phyloP scores from a whole-genome alignment of 2,888 invertebrate genomes.

The Yponomeuta evonymella region DNA sequence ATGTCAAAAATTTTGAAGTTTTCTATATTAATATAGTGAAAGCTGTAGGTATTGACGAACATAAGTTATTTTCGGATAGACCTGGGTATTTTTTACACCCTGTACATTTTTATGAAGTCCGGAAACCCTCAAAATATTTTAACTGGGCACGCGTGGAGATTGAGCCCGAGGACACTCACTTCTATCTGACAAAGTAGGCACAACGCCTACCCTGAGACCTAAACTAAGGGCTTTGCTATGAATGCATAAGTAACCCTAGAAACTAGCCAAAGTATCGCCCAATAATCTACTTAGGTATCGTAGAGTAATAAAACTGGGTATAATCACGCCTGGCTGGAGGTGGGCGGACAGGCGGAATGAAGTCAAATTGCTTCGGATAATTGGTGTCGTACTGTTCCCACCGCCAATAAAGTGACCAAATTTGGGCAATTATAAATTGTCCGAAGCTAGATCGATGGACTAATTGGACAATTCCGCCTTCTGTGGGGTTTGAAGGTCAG shows the following conservation, averaged over 20 bases:
- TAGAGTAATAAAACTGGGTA: constrained; percentile 10
- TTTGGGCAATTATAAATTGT: constrained; percentile 30
- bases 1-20: no score
- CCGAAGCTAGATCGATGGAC: constrained; percentile 21
- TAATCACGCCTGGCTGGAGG: constrained; percentile 20
- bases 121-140: no score
- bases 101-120: no score
- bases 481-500: background rate
- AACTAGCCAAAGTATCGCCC: background rate
- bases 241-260: background rate
- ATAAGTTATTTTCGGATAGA: no score
- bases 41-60: no score
- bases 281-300: background rate
- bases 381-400: constrained; percentile 27
- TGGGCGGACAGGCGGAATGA: constrained; percentile 36
- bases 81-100: no score
- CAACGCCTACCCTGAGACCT: no score
- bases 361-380: constrained; percentile 33
- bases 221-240: no score
- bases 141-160: no score
- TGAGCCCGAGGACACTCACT: no score
- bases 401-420: constrained; percentile 34
- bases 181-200: no score
- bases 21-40: no score
- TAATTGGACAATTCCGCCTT: constrained; percentile 43